Base-by-base conservation (phyloP, 2,888 invertebrate genomes). In the Chrysolina oricalcia region DNA sequence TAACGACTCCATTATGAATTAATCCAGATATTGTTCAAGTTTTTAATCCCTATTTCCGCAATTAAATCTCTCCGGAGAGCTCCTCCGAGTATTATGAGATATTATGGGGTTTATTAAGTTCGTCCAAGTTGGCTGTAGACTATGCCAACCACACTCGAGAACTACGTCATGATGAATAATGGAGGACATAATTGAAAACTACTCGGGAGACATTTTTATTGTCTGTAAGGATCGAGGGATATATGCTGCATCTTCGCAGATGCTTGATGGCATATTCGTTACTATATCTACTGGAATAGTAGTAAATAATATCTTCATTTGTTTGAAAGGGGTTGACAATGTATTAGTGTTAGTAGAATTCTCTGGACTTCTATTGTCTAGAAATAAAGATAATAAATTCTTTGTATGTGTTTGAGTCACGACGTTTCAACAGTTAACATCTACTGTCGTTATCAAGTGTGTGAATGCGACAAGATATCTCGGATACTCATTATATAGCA, bases 31-130 rank as follows among this genome's bases (percentile, higher is more conserved):
- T 87, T 87, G 86, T 87, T 85, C 84, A 86, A 87, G 85, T 87
- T 87, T 86, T 87, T 85, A 85, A 87, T 85, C 85, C 83, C 83
- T 82, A 85, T 86, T 86, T 87, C 86, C 86, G 85, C 85, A 85
- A 86, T 86, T 86, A 87, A 86, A 86, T 83, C 85, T 83, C 79
- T 81, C 77, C 79, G 81, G 77, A 72, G 74, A 78, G 79, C 78
- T 79, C 73, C 78, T 74, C 50, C 72, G 46, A 62, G 76, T 73
- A 76, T 76, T 70, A 72, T 50, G 78, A 79, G 81, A 81, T 82
- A 83, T 82, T 82, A 81, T 83, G 81, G 59, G 83, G 83, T 83
- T 85, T 86, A 86, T 86, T 85, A 86, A 86, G 85, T 85, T 85
- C 82, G 83, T 81, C 81, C 80, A 83, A 84, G 79, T 81, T 79